Evolutionary conservation across 64 coral and sea anemone species (phyloP).

Genomic region (Montipora foliosa): DNA sequence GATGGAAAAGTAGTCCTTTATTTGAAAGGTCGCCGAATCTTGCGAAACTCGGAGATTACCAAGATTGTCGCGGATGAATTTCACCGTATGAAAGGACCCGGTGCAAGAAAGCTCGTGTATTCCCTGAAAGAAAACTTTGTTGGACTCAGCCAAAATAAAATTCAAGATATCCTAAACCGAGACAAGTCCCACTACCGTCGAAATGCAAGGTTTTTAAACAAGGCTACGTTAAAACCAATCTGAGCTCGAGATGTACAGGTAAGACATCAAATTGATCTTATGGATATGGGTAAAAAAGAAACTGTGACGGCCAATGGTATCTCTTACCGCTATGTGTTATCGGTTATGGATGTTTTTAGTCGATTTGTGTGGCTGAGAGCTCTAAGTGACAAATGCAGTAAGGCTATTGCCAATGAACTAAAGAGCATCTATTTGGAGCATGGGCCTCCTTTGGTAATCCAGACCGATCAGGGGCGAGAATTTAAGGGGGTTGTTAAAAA

Average conservation of each 20-base stretch:
- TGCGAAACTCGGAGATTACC: background rate
- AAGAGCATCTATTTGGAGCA: background rate
- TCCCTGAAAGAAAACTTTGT: conserved; percentile 13
- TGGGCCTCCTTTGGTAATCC: background rate
- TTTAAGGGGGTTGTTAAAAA: background rate
- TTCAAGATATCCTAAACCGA: conserved; percentile 11
- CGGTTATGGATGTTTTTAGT: too few relatives aligned
- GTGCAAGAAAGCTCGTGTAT: conserved; percentile 3
- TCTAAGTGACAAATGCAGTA: too few relatives aligned
- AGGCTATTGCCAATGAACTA: background rate
- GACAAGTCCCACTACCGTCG: conserved; percentile 14
- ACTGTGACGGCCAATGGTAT: too few relatives aligned
- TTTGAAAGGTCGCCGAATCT: background rate
- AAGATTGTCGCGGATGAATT: conserved; percentile 9
- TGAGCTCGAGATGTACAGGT: background rate
- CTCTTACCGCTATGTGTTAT: too few relatives aligned
- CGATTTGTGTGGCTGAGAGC: too few relatives aligned
- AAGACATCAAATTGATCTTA: too few relatives aligned
- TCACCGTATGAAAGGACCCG: conserved; percentile 27
- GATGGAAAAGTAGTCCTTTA: background rate
- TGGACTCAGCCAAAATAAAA: too few relatives aligned
- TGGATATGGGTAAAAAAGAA: too few relatives aligned
- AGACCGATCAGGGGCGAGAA: background rate
- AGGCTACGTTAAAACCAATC: conserved; percentile 51
- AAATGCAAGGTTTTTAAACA: conserved; percentile 60